Percentiles rank a stretch among this genome's conserved stretches.
Evolutionary conservation across 2,888 invertebrate genomes (phyloP).

Genomic region (Trilocha varians): DNA sequence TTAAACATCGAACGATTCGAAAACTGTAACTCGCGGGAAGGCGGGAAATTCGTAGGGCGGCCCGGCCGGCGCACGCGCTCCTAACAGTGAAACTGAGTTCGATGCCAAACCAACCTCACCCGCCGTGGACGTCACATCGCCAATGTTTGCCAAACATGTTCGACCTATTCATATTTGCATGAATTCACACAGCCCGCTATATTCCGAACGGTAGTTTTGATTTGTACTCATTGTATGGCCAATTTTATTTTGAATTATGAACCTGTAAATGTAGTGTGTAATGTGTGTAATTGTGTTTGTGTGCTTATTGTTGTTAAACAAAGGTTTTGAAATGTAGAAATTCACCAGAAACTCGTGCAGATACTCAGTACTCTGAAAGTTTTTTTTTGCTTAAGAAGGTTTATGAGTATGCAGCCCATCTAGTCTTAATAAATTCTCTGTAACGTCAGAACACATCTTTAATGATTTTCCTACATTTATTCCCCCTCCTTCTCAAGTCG

Average conservation of each 20-base stretch:
- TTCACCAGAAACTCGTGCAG: no score
- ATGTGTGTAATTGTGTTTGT: constrained; percentile 10
- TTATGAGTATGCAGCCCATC: no score
- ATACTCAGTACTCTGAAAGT: no score
- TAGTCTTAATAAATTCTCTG: no score
- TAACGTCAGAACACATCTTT: no score
- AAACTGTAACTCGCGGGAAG: constrained; percentile 45
- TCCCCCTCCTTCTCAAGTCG: no score
- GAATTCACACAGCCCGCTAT: constrained; percentile 29
- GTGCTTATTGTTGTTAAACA: constrained; percentile 23
- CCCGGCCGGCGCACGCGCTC: constrained; percentile 55
- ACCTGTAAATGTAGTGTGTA: constrained; percentile 24
- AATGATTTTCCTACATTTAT: no score
- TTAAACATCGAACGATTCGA: constrained; percentile 18
- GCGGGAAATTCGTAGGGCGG: constrained; percentile 46
- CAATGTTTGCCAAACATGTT: constrained; percentile 28
- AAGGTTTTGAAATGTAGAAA: constrained; percentile 8
- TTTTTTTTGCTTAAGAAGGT: no score
- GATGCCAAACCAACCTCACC: constrained; percentile 23
- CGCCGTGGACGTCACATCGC: constrained; percentile 24
- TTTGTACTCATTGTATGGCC: constrained; percentile 26
- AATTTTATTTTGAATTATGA: constrained; percentile 30
- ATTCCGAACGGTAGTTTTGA: constrained; percentile 25
- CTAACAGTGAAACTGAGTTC: constrained; percentile 48
- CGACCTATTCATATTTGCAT: constrained; percentile 28